Percentiles rank a stretch among this genome's conserved stretches.
Evolutionary conservation across 2,797 vertebrate genomes (phyloP).

Genomic region (Lepilemur ruficaudatus): DNA sequence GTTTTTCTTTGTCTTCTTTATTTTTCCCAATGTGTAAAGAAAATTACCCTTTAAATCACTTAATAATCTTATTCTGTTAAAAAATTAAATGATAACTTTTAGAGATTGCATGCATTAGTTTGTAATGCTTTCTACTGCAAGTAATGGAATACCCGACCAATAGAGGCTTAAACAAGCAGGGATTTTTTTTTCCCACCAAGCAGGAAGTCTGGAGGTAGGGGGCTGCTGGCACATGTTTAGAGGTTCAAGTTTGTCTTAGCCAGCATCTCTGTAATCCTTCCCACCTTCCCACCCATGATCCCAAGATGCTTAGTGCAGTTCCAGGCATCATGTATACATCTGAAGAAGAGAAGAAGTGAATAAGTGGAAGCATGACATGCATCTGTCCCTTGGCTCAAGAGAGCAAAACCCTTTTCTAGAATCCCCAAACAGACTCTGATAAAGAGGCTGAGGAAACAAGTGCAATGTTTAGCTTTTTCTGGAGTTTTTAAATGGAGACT

Average conservation of each 20-base stretch:
- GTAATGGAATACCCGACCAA: not conserved
- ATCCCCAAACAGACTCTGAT: not conserved
- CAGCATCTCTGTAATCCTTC: not conserved
- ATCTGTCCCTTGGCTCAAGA: constrained; percentile 23
- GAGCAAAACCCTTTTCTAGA: constrained; percentile 25
- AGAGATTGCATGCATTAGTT: not conserved
- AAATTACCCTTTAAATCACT: not conserved
- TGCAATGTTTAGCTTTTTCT: not conserved
- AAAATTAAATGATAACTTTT: not conserved
- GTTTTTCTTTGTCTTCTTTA: not conserved
- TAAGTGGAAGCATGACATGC: not conserved
- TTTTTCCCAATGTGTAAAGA: not conserved
- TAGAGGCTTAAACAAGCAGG: not conserved
- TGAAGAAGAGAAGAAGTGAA: constrained; percentile 2
- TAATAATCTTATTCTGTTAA: constrained; percentile 27
- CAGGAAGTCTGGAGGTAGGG: not conserved
- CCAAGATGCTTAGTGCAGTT: not conserved
- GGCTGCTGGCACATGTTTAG: not conserved
- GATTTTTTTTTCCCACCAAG: not conserved
- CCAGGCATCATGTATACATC: not conserved
- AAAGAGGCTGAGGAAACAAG: constrained; percentile 11
- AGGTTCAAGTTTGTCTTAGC: not conserved
- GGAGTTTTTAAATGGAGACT: constrained; percentile 18
- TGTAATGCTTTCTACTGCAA: not conserved
- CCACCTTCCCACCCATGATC: not conserved